Percentiles rank a stretch among this genome's conserved stretches.
Conservation (phyloP, 2,888 invertebrate species). For the Zaprionus lineosus region DNA sequence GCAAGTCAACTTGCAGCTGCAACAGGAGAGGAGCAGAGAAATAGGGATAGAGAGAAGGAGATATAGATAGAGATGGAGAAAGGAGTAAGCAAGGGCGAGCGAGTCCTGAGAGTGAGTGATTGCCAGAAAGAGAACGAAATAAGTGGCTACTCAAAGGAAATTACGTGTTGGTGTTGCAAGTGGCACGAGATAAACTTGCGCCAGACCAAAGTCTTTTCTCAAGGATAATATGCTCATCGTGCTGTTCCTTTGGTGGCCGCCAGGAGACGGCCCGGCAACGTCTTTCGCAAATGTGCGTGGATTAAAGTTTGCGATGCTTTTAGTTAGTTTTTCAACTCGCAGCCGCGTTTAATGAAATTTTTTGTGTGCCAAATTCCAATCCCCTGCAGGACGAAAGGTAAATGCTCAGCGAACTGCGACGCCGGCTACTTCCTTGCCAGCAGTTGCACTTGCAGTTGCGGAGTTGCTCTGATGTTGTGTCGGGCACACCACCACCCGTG, state of each 20-base stretch:
- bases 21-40: neutral
- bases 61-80: neutral
- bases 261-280: slow-evolving; percentile 16
- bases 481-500: slow-evolving; percentile 6
- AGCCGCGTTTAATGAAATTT: slow-evolving; percentile 68
- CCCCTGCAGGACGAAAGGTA: slow-evolving; percentile 22
- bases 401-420: slow-evolving; percentile 42
- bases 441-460: slow-evolving; percentile 7
- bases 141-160: slow-evolving; percentile 69
- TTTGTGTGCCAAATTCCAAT: slow-evolving; percentile 16
- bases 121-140: slow-evolving; percentile 20
- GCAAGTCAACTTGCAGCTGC: slow-evolving; percentile 41
- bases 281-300: slow-evolving; percentile 54
- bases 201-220: slow-evolving; percentile 28
- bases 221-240: slow-evolving; percentile 35
- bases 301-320: slow-evolving; percentile 66
- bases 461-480: slow-evolving; percentile 2
- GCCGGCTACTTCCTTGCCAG: neutral
- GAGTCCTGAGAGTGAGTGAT: slow-evolving; percentile 5
- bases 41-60: neutral
- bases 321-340: slow-evolving; percentile 54
- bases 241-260: slow-evolving; percentile 20
- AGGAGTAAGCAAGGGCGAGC: too few relatives aligned
- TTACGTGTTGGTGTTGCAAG: slow-evolving; percentile 67
- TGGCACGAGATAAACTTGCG: slow-evolving; percentile 60